phyloP scores from a whole-genome alignment of 2,888 invertebrate genomes.

The Sphaerophoria taeniata region DNA sequence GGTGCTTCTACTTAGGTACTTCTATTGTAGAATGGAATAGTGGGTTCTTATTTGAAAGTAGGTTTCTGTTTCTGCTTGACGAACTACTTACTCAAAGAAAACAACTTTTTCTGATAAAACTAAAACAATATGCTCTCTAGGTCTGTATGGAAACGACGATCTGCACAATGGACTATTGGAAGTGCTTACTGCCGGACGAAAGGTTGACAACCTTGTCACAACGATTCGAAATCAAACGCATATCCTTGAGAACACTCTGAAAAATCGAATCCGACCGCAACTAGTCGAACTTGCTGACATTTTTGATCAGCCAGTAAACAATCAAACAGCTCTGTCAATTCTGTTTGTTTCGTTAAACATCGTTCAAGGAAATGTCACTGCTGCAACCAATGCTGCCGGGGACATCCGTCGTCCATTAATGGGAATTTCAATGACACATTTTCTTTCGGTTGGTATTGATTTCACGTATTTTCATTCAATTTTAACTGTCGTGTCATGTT shows the following conservation, averaged over 20 bases:
- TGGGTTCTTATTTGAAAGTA: no score
- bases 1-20: no score
- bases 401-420: constrained; percentile 89
- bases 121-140: constrained; percentile 61
- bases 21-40: no score
- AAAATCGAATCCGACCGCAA: constrained; percentile 87
- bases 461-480: neutral
- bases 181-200: constrained; percentile 90
- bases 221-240: constrained; percentile 93
- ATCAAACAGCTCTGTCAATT: constrained; percentile 89
- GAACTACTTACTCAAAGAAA: no score
- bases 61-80: no score
- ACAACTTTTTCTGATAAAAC: no score
- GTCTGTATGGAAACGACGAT: constrained; percentile 97
- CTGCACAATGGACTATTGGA: constrained; percentile 95
- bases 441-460: constrained; percentile 82
- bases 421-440: constrained; percentile 87
- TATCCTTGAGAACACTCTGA: constrained; percentile 89
- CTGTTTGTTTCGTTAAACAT: constrained; percentile 88
- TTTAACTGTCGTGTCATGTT: constrained; percentile 23
- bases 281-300: constrained; percentile 89
- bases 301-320: constrained; percentile 90
- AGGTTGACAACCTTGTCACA: constrained; percentile 91
- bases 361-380: constrained; percentile 89
- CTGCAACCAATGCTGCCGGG: constrained; percentile 89